phyloP scores from a whole-genome alignment of 92 coral and sea anemone genomes.

The Scolanthus callimorphus region DNA sequence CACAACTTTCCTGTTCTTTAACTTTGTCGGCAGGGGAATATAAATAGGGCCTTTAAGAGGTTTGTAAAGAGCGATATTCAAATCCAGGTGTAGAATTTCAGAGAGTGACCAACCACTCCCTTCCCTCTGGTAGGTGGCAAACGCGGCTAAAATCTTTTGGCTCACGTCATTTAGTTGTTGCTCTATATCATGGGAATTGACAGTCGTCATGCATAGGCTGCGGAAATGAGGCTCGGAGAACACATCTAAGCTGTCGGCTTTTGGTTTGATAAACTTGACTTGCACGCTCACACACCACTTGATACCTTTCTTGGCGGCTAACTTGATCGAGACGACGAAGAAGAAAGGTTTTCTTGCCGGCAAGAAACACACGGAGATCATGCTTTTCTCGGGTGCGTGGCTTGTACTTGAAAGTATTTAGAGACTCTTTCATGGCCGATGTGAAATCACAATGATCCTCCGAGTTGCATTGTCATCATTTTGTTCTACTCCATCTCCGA shows the following conservation, averaged over 20 bases:
- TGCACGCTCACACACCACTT: conserved; percentile 11
- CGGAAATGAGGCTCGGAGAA: conserved; percentile 27
- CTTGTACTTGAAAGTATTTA: conserved; percentile 16
- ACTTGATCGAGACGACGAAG: background rate
- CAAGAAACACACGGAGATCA: no score
- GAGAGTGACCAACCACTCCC: conserved; percentile 22
- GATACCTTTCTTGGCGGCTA: conserved; percentile 9
- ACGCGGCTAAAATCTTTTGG: conserved; percentile 1
- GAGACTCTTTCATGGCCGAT: conserved; percentile 21
- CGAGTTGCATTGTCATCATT: no score
- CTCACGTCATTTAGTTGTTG: conserved; percentile 17
- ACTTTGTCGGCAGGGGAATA: conserved; percentile 12
- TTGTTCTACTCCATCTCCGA: no score
- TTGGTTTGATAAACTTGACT: conserved; percentile 20
- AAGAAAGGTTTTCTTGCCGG: conserved; percentile 2
- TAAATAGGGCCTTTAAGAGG: conserved; percentile 11
- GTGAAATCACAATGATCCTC: conserved; percentile 17
- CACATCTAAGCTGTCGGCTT: conserved; percentile 14
- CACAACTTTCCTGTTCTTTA: conserved; percentile 11
- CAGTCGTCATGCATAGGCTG: conserved; percentile 18
- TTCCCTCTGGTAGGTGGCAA: conserved; percentile 17
- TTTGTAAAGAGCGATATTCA: conserved; percentile 19
- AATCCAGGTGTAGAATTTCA: conserved; percentile 12
- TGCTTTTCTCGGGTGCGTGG: no score
- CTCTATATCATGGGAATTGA: conserved; percentile 8